Evolutionary conservation across 1,140 invertebrate species (phyloP), one percentile per base, ranked within the genome.

Genomic region (Capitella teleta): DNA sequence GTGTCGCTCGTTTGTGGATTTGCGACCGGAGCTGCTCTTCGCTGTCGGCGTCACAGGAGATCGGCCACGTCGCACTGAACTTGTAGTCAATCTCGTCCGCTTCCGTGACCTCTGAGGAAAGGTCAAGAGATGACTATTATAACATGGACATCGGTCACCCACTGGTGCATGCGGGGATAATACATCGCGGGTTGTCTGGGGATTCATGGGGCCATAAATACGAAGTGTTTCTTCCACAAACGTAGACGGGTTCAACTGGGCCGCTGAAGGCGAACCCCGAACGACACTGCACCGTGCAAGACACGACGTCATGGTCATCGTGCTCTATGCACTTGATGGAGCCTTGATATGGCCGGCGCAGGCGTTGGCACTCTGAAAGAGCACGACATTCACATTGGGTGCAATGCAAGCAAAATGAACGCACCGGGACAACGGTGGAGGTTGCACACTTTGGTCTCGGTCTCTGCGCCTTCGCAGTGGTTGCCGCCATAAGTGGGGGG

Each of bases 171-270:
- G 47, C 47, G 5, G 47, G 47, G 12, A 49, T 18, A 16, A 38
- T 21, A 49, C 30, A 34, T 8, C 47, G 30, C 4, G 47, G 47
- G 21, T 49, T 49, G 47, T 49, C 47, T 25, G 47, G 47, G 5
- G 47, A 38, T 37, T 49, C 47, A 16, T 49, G 47, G 19, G 47
- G 47, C 47, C 47, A 49, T 21, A 37, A 19, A 26, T 49, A 37
- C 34, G 47, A 37, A 4, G 47, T 49, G 36, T 23, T 37, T 8
- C 30, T 16, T 32, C 47, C 47, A 24, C 47, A 49, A 10, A 30
- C 34, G 47, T 49, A 49, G 18, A 24, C 21, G 14, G 32, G 32
- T 12, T 38, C 24, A 12, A 38, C 36, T 18, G 32, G 30, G 18
- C 47, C 36, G 16, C 21, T 19, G 47, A 49, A 49, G 16, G 32